These are phyloP conservation scores for Brevimyrus niger DNA, from an alignment of 2,113 vertebrate species.

Conservation along the genomic window DNA sequence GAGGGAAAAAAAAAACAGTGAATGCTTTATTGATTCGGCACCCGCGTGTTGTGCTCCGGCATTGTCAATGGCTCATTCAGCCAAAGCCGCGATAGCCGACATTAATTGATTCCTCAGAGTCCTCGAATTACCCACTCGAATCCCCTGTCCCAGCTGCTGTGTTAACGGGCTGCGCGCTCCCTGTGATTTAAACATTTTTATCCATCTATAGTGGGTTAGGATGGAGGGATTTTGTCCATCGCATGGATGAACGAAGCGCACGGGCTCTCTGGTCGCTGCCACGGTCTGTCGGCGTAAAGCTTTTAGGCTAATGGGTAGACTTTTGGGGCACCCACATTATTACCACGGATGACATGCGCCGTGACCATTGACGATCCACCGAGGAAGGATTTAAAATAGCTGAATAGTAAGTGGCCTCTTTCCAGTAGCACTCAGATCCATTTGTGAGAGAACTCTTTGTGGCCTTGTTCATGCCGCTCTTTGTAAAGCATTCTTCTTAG, in stretches of 20 bases:
- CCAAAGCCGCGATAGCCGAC: neutral
- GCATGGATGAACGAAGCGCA: neutral
- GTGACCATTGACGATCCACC: neutral
- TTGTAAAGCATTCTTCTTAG: neutral
- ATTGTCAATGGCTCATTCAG: conserved; percentile 3
- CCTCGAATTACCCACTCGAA: conserved; percentile 1
- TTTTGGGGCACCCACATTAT: neutral
- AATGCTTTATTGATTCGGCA: conserved; percentile 3
- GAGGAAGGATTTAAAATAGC: neutral
- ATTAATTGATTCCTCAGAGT: conserved; percentile 1
- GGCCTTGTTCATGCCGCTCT: neutral
- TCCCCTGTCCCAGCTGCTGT: neutral
- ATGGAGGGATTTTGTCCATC: neutral
- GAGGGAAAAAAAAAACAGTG: neutral
- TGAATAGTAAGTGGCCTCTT: neutral
- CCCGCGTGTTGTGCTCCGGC: neutral
- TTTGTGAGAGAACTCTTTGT: neutral
- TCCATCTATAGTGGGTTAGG: neutral
- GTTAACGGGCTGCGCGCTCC: neutral
- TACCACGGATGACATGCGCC: neutral
- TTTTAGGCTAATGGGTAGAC: neutral
- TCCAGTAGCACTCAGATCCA: neutral
- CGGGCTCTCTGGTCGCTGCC: neutral
- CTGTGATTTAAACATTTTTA: neutral
- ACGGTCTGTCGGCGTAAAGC: neutral